A percentile compares a stretch with the other conserved stretches of the same genome.
These are phyloP conservation scores for Aspidiotus rigidus DNA, from an alignment of 2,888 invertebrate species.

Conservation along the genomic window DNA sequence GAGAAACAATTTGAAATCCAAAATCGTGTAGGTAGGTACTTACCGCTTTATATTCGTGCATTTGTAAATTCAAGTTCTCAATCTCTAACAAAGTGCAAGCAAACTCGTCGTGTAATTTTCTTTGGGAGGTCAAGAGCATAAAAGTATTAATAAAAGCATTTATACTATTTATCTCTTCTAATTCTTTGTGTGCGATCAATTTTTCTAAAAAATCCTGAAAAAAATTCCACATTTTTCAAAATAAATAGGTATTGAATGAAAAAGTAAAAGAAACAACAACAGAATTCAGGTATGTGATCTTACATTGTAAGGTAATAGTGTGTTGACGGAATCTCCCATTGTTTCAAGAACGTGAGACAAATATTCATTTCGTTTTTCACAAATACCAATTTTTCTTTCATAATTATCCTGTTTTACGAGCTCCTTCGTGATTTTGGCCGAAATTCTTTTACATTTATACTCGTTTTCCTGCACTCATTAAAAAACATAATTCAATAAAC, in stretches of 20 bases:
- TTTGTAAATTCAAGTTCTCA: too few species aligned
- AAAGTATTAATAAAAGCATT: not conserved
- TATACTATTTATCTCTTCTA: not conserved
- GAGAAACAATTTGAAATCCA: too few species aligned
- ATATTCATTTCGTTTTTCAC: not conserved
- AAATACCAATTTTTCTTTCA: not conserved
- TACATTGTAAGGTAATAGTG: constrained; percentile 14
- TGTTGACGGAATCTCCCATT: constrained; percentile 1
- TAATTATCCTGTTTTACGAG: not conserved
- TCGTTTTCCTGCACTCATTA: constrained; percentile 12
- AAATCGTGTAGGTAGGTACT: too few species aligned
- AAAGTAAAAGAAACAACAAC: too few species aligned
- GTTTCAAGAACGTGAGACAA: not conserved
- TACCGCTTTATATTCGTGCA: too few species aligned
- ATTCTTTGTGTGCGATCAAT: not conserved
- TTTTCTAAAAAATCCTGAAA: constrained; percentile 11
- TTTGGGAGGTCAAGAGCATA: too few species aligned
- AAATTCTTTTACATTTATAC: constrained; percentile 10
- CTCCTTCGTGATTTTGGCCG: not conserved
- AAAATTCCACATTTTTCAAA: not conserved
- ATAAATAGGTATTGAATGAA: too few species aligned
- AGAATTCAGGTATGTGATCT: not conserved
- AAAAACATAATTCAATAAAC: not conserved
- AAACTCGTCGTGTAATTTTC: too few species aligned
- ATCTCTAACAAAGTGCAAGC: too few species aligned